These are phyloP conservation scores for Hymenopus coronatus DNA, from an alignment of 2,888 invertebrate genomes.

Conservation along the genomic window DNA sequence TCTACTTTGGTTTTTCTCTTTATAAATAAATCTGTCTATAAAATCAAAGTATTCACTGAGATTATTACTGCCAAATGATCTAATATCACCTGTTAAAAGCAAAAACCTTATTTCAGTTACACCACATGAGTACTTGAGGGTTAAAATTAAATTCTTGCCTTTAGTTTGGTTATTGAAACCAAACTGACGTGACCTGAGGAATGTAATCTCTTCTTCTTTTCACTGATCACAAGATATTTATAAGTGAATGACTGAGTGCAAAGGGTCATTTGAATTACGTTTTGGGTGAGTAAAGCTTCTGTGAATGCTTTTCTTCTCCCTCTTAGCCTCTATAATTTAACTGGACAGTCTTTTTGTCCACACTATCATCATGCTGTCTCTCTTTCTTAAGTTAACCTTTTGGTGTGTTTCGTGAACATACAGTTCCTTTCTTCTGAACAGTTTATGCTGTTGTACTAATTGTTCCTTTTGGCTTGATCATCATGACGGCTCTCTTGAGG, in stretches of 20 bases:
- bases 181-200: too few species aligned
- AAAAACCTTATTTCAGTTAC: too few species aligned
- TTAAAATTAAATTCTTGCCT: too few species aligned
- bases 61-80: too few species aligned
- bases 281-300: constrained; percentile 9
- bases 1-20: too few species aligned
- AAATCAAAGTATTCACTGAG: too few species aligned
- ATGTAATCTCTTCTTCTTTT: neutral
- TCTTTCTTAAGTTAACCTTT: neutral
- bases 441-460: constrained; percentile 42
- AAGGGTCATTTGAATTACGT: neutral
- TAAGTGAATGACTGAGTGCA: neutral
- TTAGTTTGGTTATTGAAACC: too few species aligned
- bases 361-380: neutral
- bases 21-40: too few species aligned
- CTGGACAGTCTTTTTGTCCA: neutral
- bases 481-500: constrained; percentile 83
- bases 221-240: neutral
- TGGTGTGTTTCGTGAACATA: neutral
- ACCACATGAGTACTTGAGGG: too few species aligned
- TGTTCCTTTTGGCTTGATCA: constrained; percentile 81
- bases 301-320: constrained; percentile 31
- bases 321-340: constrained; percentile 29
- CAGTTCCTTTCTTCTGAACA: neutral
- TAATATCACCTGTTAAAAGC: too few species aligned